Base-by-base conservation (phyloP, 2,113 vertebrate genomes). In the Actenoides lindsayi region DNA sequence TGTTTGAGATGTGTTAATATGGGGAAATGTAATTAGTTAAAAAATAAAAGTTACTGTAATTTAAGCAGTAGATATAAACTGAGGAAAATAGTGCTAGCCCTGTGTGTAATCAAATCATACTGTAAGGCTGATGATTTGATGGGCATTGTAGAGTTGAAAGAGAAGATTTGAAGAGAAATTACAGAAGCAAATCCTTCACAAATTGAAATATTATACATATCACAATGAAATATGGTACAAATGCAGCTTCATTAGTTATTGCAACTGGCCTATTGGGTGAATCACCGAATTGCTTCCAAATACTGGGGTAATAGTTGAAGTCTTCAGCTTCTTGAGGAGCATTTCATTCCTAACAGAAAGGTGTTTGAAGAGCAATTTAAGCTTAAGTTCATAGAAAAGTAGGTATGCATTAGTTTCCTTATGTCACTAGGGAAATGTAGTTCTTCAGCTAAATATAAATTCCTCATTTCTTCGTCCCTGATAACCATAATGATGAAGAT, bases 41-140 rank as follows among this genome's bases (percentile, higher is more conserved):
- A 78, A 90, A 93, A 75, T 92, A 76, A 85, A 94, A 90, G 48
- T 88, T 94, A 56, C 37, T 67, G 20, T 88, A 82, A 82, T 84
- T 77, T 31, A 83, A 92, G 44, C 81, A 89, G 20, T 86, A 59
- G 62, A 44, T 92, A 63, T 18, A 83, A 92, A 65, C 28, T 21
- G 37, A 92, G 54, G 87, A 60, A 75, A 87, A 86, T 21, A 64
- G 30, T 62, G 31, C 57, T 82, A 64, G 60, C 37, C 30, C 25
- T 74, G 8, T 50, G 4, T 80, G 39, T 67, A 87, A 64, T 89
- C 50, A 80, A 71, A 80, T 71, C 12, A 12, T 75, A 28, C 44
- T 74, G 16, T 71, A 83, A 68, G 23, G 62, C 33, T 35, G 30
- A n/a, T 91, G 60, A 57, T 93, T 94, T 94, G 39, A 39, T 46